Base-by-base conservation (phyloP, 1,140 invertebrate species). In the Euura lappo region DNA sequence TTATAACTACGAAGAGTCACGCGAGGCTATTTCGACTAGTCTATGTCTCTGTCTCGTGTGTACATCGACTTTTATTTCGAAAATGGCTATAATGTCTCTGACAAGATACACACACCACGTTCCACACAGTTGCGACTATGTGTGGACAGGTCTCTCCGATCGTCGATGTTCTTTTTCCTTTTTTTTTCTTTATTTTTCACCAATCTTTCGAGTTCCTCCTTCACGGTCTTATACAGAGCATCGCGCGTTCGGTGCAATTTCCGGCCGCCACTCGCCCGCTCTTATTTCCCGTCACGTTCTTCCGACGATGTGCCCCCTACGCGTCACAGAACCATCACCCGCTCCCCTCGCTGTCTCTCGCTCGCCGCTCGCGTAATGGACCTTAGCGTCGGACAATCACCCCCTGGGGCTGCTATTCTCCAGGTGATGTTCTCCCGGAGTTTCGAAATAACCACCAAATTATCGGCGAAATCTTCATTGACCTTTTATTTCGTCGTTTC, bases 221-320 rank as follows among this genome's bases (percentile, higher is more conserved):
- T 0, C 6, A 28, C 8, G 51, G 51, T 60, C 13, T n/a, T 8
- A 60, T 28, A 28, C 28, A 28, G 51, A 60, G 8, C 51, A 60
- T 60, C 51, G 51, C 51, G 47, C 47, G 51, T n/a, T 6, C 4
- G 51, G 51, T n/a, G 83, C 84, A 86, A 86, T 86, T 86, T 86
- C 84, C 84, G 80, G 78, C 78, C 82, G 79, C 79, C 82, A 80
- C 80, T 84, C 81, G 84, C 80, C 80, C 81, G 80, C 81, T 85
- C 82, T 85, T 85, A 85, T 86, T 86, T 86, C 84, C 83, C 81
- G 82, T 85, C 84, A 85, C 82, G 84, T 86, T 79, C 78, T 70
- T 65, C 79, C 70, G 76, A 71, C 28, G 28, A 28, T 28, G 28
- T 79, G 75, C 77, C 76, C 74, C 74, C 66, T 42, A 7, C 75